phyloP scores from a whole-genome alignment of 2,113 vertebrate genomes.

The Manacus vitellinus region DNA sequence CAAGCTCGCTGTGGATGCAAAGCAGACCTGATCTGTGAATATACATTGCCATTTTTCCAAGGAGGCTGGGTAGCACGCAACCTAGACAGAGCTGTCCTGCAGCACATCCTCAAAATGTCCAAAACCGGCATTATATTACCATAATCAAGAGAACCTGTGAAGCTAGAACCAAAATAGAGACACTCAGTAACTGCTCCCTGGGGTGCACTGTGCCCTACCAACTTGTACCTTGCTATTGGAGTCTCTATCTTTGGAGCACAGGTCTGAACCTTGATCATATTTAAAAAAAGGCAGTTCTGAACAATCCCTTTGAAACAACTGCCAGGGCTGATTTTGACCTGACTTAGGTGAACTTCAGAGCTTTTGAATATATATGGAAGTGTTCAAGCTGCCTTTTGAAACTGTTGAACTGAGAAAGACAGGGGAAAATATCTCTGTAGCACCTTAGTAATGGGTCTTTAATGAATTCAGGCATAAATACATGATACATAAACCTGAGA shows the following conservation, averaged over 20 bases:
- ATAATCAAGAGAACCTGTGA: background rate
- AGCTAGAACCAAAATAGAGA: background rate
- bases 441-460: background rate
- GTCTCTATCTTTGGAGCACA: background rate
- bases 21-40: background rate
- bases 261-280: background rate
- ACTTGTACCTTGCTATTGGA: background rate
- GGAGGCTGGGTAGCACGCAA: background rate
- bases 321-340: background rate
- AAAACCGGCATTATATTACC: background rate
- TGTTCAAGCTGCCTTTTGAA: background rate
- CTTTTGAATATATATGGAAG: slow-evolving; percentile 2
- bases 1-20: background rate
- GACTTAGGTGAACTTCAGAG: background rate
- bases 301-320: background rate
- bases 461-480: background rate
- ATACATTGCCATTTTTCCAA: background rate
- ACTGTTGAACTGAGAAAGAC: background rate
- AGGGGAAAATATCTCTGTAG: background rate
- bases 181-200: background rate
- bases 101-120: background rate
- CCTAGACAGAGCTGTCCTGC: background rate
- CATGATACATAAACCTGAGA: background rate
- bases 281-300: background rate
- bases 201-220: background rate